These are phyloP conservation scores for Cynodonichthys magdalenae DNA, from an alignment of 2,797 vertebrate genomes.

Conservation along the genomic window DNA sequence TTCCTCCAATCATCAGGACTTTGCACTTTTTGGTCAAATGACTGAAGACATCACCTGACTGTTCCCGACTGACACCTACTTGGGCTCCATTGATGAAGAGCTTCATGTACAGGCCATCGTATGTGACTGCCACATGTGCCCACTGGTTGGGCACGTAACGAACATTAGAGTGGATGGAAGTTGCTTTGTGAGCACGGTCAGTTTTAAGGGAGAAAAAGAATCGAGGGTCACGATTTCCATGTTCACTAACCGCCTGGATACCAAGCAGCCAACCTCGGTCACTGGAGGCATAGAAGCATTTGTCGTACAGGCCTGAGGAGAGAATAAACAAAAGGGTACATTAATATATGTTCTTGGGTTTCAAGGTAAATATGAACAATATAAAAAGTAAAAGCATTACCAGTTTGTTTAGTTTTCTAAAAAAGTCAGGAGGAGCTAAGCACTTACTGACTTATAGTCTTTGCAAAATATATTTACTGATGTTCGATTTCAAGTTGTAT, in stretches of 20 bases:
- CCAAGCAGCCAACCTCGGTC: slow-evolving; percentile 98
- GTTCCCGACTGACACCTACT: slow-evolving; percentile 91
- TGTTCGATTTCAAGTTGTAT: no score
- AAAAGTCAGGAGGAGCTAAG: background rate
- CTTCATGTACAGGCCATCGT: slow-evolving; percentile 91
- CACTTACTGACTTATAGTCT: no score
- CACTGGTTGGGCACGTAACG: slow-evolving; percentile 93
- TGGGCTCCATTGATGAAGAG: slow-evolving; percentile 96
- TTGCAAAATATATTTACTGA: no score
- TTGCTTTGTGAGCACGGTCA: slow-evolving; percentile 94
- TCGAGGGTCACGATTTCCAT: slow-evolving; percentile 93
- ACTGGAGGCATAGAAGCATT: slow-evolving; percentile 97
- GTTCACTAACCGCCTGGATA: slow-evolving; percentile 92
- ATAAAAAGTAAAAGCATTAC: no score
- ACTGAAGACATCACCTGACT: slow-evolving; percentile 95
- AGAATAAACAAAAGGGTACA: slow-evolving; percentile 18
- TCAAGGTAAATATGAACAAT: background rate
- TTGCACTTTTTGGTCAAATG: slow-evolving; percentile 95
- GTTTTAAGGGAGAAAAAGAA: slow-evolving; percentile 99
- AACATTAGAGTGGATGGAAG: slow-evolving; percentile 89
- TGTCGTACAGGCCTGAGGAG: slow-evolving; percentile 93
- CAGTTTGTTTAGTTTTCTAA: background rate
- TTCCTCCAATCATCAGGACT: slow-evolving; percentile 95
- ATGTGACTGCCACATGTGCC: slow-evolving; percentile 92
- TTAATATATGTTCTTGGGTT: slow-evolving; percentile 13